Percentiles rank a stretch among this genome's conserved stretches.
Conservation (phyloP, 2,888 invertebrate species). For the Eilema griseolum region DNA sequence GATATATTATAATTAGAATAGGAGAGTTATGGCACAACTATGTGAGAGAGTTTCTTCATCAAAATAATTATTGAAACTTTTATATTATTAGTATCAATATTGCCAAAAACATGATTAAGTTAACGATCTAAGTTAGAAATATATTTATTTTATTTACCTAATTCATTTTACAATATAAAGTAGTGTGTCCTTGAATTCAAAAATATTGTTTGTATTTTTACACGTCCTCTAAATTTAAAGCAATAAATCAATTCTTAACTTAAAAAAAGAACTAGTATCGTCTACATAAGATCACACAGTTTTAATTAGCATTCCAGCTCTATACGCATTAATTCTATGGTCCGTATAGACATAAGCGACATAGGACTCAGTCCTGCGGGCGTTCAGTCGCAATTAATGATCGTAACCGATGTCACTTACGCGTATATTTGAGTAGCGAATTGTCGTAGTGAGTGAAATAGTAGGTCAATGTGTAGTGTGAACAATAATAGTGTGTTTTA, state of each 20-base stretch:
- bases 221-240: not conserved
- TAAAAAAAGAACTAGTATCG: not conserved
- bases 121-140: not conserved
- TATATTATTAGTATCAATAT: not conserved
- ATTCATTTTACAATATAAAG: not conserved
- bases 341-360: constrained; percentile 34
- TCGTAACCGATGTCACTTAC: constrained; percentile 27
- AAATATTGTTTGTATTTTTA: not conserved
- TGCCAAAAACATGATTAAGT: not conserved
- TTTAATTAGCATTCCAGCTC: not conserved
- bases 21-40: not conserved
- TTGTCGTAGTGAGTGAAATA: constrained; percentile 13
- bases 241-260: not conserved
- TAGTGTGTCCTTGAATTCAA: not conserved
- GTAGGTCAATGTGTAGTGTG: not conserved
- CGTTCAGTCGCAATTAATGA: constrained; percentile 51
- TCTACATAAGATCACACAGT: not conserved
- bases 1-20: constrained; percentile 3
- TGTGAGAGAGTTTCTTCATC: not conserved
- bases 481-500: constrained; percentile 5
- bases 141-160: not conserved
- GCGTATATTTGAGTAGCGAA: constrained; percentile 11
- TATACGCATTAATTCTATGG: constrained; percentile 8
- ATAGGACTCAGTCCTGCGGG: constrained; percentile 51
- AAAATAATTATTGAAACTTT: too few species aligned